phyloP scores from a whole-genome alignment of 1,140 invertebrate genomes.

The Hyles euphorbiae region DNA sequence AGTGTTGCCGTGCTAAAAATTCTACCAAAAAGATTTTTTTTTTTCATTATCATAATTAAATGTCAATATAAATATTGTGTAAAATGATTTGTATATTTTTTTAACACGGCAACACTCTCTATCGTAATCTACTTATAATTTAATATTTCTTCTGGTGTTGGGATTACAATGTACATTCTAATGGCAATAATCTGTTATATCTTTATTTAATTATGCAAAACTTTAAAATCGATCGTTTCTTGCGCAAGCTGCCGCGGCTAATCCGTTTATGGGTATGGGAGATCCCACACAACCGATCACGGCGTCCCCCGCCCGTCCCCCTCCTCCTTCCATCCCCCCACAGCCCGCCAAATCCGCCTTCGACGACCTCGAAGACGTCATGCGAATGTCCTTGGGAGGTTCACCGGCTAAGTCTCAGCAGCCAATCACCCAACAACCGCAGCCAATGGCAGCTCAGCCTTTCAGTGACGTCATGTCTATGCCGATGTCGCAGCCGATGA shows the following conservation, averaged over 20 bases:
- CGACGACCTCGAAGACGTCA: constrained; percentile 83
- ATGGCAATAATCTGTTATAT: too few species aligned
- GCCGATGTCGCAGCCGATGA: constrained; percentile 56
- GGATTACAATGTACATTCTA: neutral
- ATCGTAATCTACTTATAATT: too few species aligned
- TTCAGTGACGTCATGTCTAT: constrained; percentile 54
- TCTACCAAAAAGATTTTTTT: too few species aligned
- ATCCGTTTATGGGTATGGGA: constrained; percentile 75
- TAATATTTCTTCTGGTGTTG: constrained; percentile 12
- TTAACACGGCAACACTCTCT: too few species aligned
- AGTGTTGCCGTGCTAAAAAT: too few species aligned
- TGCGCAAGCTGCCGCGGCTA: constrained; percentile 81
- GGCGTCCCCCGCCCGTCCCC: constrained; percentile 71
- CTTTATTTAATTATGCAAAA: neutral
- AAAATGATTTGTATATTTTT: too few species aligned
- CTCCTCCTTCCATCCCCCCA: constrained; percentile 51
- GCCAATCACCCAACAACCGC: constrained; percentile 67
- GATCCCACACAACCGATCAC: constrained; percentile 72
- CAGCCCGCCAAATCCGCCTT: constrained; percentile 78
- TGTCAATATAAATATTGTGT: too few species aligned
- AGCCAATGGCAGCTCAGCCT: constrained; percentile 56
- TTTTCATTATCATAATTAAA: too few species aligned
- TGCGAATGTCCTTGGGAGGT: constrained; percentile 80
- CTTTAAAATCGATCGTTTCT: constrained; percentile 30
- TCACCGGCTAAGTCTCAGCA: constrained; percentile 76